Base-by-base conservation (phyloP, 2,888 invertebrate genomes). In the Acrobasis repandana region DNA sequence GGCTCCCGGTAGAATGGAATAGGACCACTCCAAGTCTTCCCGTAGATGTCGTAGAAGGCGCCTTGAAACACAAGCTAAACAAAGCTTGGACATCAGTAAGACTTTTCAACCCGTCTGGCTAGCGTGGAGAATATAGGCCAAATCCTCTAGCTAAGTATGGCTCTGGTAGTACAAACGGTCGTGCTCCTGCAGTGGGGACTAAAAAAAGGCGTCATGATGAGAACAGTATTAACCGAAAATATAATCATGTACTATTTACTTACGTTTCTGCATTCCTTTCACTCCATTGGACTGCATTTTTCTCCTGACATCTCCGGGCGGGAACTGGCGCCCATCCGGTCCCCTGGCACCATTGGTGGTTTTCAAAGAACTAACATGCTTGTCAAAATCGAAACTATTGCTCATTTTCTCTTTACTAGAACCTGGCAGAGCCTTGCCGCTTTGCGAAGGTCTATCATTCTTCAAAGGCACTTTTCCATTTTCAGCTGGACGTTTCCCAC, bases 251-350 rank as follows among this genome's bases (percentile, higher is more conserved):
- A 52, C n/a, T n/a, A n/a, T 46, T 49, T 15, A 83, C 88, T 83
- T 73, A 89, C 88, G 85, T 74, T 86, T 88, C 52, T 75, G 82
- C 67, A 83, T 88, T 63, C 68, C 79, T 34, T 70, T 74, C 20
- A 67, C 65, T 54, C 86, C 85, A 61, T 83, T 83, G 18, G 77
- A 70, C 2, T 77, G 78, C 52, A 75, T 76, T 79, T 82, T 85
- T 71, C 82, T 78, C 65, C 81, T 81, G 0, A 80, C 78, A 69
- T 93, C 93, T 1, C 85, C 84, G 0, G 94, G 93, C 14, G 94
- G 93, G 69, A 93, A 93, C 70, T 93, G 93, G 63, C 85, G 85
- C 20, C 72, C 84, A 68, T 85, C 79, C 52, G 68, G 64, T 38
- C 69, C 74, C 36, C 66, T 65, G 2, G 60, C 52, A 9, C 68